phyloP scores from a whole-genome alignment of 2,113 vertebrate species.

The Ailuropoda melanoleuca region DNA sequence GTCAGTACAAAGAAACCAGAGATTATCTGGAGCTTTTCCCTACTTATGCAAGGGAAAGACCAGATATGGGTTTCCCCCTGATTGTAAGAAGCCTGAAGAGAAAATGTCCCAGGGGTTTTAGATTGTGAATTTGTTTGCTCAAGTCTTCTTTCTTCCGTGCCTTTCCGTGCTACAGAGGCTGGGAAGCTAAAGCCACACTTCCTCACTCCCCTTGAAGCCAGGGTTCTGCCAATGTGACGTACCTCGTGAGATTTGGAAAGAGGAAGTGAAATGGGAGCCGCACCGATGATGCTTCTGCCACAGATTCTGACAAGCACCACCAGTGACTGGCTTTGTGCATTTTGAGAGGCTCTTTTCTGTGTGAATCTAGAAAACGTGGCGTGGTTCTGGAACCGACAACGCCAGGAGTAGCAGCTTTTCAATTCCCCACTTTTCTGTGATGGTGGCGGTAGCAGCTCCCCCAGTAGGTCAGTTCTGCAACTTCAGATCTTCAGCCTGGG shows the following conservation, averaged over 20 bases:
- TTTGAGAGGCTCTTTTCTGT: background rate
- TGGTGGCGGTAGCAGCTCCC: background rate
- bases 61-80: background rate
- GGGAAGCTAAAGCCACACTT: background rate
- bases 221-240: background rate
- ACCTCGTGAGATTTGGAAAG: background rate
- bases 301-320: background rate
- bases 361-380: background rate
- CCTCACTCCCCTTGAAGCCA: background rate
- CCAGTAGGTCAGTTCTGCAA: background rate
- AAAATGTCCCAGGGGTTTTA: constrained; percentile 8
- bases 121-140: background rate
- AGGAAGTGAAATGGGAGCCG: background rate
- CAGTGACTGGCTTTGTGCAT: background rate
- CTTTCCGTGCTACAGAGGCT: background rate
- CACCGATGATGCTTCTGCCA: background rate
- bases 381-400: background rate
- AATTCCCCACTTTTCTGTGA: background rate
- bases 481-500: background rate
- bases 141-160: background rate
- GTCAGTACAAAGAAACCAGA: background rate
- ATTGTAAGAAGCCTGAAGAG: background rate
- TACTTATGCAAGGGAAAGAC: background rate
- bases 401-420: background rate
- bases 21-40: background rate